Conservation (phyloP, 2,113 vertebrate species). For the Thalassarche chlororhynchos region DNA sequence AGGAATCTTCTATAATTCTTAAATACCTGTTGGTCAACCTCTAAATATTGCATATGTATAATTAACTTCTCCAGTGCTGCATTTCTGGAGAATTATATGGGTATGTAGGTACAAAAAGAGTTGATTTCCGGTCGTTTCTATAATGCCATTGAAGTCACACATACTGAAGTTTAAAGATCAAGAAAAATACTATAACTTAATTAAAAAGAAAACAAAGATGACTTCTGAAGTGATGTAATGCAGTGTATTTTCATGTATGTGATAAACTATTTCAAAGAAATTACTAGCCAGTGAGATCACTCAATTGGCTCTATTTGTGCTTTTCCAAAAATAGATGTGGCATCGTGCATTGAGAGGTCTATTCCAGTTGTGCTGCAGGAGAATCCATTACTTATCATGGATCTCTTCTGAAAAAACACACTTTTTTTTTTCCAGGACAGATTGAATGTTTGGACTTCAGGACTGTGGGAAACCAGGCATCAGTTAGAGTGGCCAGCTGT, state of each 20-base stretch:
- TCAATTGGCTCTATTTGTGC: neutral
- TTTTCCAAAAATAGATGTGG: slow-evolving; percentile 1
- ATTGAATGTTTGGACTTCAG: neutral
- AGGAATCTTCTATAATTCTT: neutral
- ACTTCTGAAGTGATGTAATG: neutral
- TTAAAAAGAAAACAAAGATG: neutral
- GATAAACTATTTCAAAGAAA: slow-evolving; percentile 27
- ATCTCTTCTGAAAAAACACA: neutral
- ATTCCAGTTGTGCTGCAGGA: neutral
- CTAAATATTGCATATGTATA: neutral
- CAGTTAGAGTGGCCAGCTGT: neutral
- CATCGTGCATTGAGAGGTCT: neutral
- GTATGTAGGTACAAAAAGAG: neutral
- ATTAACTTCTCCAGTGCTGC: neutral
- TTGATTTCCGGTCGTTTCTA: neutral
- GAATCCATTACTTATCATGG: neutral
- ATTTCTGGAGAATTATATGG: neutral
- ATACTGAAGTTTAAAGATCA: neutral
- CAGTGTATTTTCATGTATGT: neutral
- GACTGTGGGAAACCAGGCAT: neutral
- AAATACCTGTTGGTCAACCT: neutral
- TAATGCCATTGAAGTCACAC: neutral
- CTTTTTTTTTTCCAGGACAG: neutral
- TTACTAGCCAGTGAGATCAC: slow-evolving; percentile 33
- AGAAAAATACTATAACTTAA: neutral